phyloP scores from a whole-genome alignment of 2,113 vertebrate species.

The Psilopogon haemacephalus region DNA sequence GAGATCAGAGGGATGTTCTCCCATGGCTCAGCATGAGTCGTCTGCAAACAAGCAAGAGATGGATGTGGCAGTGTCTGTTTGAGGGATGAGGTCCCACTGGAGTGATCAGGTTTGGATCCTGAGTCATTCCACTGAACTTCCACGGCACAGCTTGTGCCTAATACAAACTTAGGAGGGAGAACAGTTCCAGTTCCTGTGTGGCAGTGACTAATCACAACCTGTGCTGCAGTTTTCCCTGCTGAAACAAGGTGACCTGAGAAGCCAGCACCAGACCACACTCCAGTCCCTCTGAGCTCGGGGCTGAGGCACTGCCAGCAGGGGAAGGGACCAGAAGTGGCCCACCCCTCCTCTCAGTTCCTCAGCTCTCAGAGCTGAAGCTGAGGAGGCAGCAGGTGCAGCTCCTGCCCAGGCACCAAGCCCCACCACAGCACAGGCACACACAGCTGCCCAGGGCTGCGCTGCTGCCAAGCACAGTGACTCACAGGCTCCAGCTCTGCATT shows the following conservation, averaged over 20 bases:
- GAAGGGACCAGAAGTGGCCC: neutral
- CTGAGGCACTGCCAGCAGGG: neutral
- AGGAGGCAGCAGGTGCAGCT: neutral
- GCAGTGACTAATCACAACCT: neutral
- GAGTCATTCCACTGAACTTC: neutral
- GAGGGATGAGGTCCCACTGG: neutral
- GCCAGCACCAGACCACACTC: neutral
- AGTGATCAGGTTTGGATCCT: neutral
- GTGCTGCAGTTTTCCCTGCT: neutral
- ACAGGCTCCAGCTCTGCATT: neutral
- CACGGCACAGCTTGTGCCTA: neutral
- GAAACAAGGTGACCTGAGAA: neutral
- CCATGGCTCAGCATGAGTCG: neutral
- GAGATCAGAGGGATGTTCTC: neutral
- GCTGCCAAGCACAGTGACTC: conserved; percentile 11
- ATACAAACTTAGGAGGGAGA: neutral
- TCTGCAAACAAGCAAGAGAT: neutral
- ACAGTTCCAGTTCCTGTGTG: neutral
- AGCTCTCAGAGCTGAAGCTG: neutral
- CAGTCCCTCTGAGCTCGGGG: accelerated
- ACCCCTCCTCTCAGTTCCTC: neutral
- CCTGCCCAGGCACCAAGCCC: neutral
- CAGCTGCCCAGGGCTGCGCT: neutral
- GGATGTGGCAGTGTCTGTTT: neutral
- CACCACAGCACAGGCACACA: neutral